phyloP scores from a whole-genome alignment of 2,888 invertebrate genomes.

The Anthoptus insignis region DNA sequence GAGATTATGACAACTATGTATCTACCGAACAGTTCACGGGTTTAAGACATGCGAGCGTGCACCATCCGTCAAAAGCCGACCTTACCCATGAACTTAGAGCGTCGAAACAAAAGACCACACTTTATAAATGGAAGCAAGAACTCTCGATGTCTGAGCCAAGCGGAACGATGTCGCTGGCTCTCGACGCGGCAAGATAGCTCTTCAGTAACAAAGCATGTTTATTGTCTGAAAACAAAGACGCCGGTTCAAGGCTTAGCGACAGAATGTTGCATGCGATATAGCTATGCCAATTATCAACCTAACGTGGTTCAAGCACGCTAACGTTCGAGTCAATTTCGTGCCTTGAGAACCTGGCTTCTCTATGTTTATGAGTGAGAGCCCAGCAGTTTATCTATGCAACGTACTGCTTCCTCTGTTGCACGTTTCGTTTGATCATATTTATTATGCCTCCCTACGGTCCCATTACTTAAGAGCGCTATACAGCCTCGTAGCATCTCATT shows the following conservation, averaged over 20 bases:
- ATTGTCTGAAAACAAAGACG: conserved; percentile 80
- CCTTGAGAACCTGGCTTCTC: conserved; percentile 64
- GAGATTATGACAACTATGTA: conserved; percentile 48
- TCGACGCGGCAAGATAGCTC: conserved; percentile 62
- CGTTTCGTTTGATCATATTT: conserved; percentile 82
- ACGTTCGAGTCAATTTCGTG: conserved; percentile 70
- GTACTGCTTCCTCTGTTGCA: conserved; percentile 76
- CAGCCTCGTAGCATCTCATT: conserved; percentile 70
- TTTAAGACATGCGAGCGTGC: conserved; percentile 36
- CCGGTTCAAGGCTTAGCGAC: conserved; percentile 71
- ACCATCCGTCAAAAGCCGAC: conserved; percentile 37
- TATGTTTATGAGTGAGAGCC: conserved; percentile 70
- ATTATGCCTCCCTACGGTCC: conserved; percentile 65
- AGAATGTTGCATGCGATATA: conserved; percentile 57
- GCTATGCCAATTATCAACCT: conserved; percentile 78
- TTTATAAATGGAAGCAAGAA: conserved; percentile 60
- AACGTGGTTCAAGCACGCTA: conserved; percentile 75
- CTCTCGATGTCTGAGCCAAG: conserved; percentile 68
- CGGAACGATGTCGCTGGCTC: conserved; percentile 54
- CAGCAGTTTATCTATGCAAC: conserved; percentile 76
- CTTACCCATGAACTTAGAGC: conserved; percentile 53
- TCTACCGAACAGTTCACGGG: conserved; percentile 38
- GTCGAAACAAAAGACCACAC: conserved; percentile 60
- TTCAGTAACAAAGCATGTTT: conserved; percentile 74
- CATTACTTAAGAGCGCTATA: conserved; percentile 72